phyloP scores from a whole-genome alignment of 2,888 invertebrate genomes.

The Drosophila incognita region DNA sequence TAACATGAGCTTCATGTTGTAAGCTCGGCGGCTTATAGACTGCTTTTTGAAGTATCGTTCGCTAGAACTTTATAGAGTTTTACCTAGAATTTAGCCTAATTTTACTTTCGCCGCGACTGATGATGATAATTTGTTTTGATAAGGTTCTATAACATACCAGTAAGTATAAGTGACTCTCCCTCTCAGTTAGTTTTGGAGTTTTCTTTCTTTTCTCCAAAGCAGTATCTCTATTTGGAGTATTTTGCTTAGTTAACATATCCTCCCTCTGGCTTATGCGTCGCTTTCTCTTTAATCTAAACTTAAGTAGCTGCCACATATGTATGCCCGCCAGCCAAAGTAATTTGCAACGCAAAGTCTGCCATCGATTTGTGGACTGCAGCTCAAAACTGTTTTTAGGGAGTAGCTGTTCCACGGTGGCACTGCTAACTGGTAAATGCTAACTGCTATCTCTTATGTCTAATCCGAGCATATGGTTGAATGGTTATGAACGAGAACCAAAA shows the following conservation, averaged over 20 bases:
- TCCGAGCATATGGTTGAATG: slow-evolving; percentile 77
- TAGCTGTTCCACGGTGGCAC: slow-evolving; percentile 40
- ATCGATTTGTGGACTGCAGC: slow-evolving; percentile 60
- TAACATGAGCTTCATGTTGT: background rate
- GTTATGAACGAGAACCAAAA: slow-evolving; percentile 50
- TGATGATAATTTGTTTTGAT: background rate
- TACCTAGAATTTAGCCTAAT: accelerated
- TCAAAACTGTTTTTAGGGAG: slow-evolving; percentile 52
- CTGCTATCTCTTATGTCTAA: slow-evolving; percentile 60
- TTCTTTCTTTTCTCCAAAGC: background rate
- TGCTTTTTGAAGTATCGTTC: too few relatives aligned
- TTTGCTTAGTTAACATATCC: slow-evolving; percentile 16
- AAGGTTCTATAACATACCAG: too few relatives aligned
- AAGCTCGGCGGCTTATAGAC: too few relatives aligned
- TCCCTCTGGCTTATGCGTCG: slow-evolving; percentile 13
- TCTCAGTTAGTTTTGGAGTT: background rate
- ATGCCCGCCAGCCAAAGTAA: slow-evolving; percentile 25
- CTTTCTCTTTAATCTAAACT: background rate
- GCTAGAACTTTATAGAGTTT: background rate
- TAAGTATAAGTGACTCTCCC: too few relatives aligned
- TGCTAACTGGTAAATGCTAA: slow-evolving; percentile 2
- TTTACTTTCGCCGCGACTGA: background rate
- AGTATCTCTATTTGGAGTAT: slow-evolving; percentile 1
- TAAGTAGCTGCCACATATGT: background rate
- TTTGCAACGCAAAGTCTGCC: slow-evolving; percentile 37